Evolutionary conservation across 2,797 vertebrate species (phyloP), one percentile per base, ranked within the genome.

Genomic region (Chelmon rostratus): DNA sequence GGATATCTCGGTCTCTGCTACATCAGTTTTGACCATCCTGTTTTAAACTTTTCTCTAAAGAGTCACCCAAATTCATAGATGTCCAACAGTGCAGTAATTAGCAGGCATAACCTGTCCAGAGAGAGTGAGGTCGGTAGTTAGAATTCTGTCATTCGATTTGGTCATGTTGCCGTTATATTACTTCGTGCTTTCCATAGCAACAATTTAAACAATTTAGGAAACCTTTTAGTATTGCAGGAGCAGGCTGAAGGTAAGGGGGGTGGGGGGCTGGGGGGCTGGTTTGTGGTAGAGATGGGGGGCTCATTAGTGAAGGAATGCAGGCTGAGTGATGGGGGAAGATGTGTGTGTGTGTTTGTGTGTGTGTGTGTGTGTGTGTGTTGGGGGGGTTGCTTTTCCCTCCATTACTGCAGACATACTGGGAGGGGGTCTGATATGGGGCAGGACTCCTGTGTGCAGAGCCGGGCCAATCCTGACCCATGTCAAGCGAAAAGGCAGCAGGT

Each of bases 231-330:
- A 58, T 76, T 35, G 57, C 75, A 63, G 76, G 50, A 79, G 52
- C 52, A 53, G 81, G 63, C 62, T 61, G 58, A 86, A 81, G 82
- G 69, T 83, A 53, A 40, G 28, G 25, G 52, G 47, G 56, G n/a
- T n/a, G 54, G 83, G 59, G 25, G n/a, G 28, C 28, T 3, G 28
- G 28, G 28, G 25, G 72, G 46, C n/a, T n/a, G n/a, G n/a, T n/a
- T 53, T 47, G 73, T 57, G 56, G 50, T 61, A 70, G 69, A 64
- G 50, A 62, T 62, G 61, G 56, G 56, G 52, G 77, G 73, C 89
- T 94, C 92, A 94, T 95, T 95, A 94, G 92, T 68, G 67, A 67
- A 92, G 87, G 94, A 95, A 95, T 95, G 94, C 67, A 70, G 86
- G 79, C 80, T 79, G 80, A 86, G 61, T 85, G 84, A 82, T 80